These are phyloP conservation scores for Lophius piscatorius DNA, from an alignment of 2,113 vertebrate genomes.

Conservation along the genomic window DNA sequence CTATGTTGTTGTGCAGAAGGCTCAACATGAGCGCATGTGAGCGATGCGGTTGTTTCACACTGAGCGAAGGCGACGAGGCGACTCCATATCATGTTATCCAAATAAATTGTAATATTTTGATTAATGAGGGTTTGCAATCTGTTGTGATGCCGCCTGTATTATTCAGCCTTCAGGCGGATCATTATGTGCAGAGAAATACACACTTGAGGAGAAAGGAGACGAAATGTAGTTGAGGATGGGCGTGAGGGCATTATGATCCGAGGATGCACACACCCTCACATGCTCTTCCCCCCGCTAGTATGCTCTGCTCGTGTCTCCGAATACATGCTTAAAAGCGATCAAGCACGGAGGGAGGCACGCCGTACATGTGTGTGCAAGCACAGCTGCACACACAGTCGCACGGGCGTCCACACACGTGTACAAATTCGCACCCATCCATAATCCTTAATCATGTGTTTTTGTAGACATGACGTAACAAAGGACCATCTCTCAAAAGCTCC, in stretches of 20 bases:
- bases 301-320: conserved; percentile 27
- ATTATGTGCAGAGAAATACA: conserved; percentile 57
- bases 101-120: conserved; percentile 59
- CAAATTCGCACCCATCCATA: conserved; percentile 59
- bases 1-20: conserved; percentile 45
- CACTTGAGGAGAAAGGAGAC: conserved; percentile 43
- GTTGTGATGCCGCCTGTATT: conserved; percentile 61
- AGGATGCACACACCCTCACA: conserved; percentile 62
- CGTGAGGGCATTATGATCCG: conserved; percentile 71
- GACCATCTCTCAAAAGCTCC: conserved; percentile 44
- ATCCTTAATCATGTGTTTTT: conserved; percentile 64
- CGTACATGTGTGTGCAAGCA: conserved; percentile 60
- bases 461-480: conserved; percentile 74
- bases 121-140: conserved; percentile 58
- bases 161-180: conserved; percentile 53
- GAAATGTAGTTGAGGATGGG: conserved; percentile 63
- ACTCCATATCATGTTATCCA: conserved; percentile 30
- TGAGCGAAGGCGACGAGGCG: conserved; percentile 45
- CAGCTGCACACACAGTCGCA: conserved; percentile 34
- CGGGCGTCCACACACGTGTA: conserved; percentile 31
- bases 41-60: conserved; percentile 63
- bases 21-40: conserved; percentile 59
- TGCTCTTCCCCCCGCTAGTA: conserved; percentile 48
- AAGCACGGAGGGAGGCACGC: conserved; percentile 48
- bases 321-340: conserved; percentile 57